Evolutionary conservation across 2,113 vertebrate genomes (phyloP).

Genomic region (Malurus cyaneus): DNA sequence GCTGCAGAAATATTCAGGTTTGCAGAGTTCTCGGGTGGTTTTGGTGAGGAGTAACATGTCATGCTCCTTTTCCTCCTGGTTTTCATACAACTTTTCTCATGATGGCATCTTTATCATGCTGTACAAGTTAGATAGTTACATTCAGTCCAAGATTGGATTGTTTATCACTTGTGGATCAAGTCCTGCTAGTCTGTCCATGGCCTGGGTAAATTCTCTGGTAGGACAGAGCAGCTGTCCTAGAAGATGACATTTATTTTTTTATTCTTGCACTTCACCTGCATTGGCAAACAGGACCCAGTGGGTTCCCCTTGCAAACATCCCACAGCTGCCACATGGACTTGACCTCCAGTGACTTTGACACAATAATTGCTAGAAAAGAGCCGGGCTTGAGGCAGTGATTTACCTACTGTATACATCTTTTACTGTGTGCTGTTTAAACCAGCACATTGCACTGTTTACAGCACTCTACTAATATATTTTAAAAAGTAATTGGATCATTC

Average conservation of each 20-base stretch:
- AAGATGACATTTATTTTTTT: neutral
- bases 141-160: neutral
- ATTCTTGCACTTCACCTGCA: neutral
- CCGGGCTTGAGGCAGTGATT: neutral
- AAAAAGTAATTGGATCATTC: slow-evolving; percentile 61
- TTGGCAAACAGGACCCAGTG: accelerated
- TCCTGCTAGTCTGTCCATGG: neutral
- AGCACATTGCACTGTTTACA: slow-evolving; percentile 38
- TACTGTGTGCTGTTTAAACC: slow-evolving; percentile 31
- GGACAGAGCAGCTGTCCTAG: neutral
- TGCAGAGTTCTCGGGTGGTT: neutral
- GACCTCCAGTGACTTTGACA: slow-evolving; percentile 33
- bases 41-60: neutral
- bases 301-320: neutral
- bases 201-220: neutral
- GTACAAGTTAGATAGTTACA: neutral
- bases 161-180: neutral
- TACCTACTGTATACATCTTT: slow-evolving; percentile 24
- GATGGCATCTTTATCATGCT: neutral
- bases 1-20: neutral
- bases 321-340: neutral
- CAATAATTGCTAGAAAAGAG: neutral
- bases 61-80: neutral
- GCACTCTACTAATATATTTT: slow-evolving; percentile 45
- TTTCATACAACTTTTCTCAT: accelerated